These are phyloP conservation scores for Eubucco bourcierii DNA, from an alignment of 2,113 vertebrate species.

Conservation along the genomic window DNA sequence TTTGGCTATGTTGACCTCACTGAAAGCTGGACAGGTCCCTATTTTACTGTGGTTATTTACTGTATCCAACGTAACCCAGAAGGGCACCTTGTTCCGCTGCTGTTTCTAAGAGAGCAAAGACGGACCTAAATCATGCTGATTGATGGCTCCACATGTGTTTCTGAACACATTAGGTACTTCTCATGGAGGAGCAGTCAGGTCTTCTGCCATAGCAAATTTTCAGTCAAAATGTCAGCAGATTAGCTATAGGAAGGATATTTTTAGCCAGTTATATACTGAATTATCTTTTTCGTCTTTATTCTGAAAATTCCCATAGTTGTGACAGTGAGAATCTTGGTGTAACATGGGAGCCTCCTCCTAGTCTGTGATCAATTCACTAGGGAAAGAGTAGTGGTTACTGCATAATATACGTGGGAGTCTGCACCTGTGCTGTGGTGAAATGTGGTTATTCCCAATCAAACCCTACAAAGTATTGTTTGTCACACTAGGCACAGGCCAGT, in stretches of 20 bases:
- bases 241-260: not conserved
- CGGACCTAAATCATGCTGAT: not conserved
- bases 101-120: not conserved
- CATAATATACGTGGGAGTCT: not conserved
- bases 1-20: not conserved
- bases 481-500: conserved; percentile 22
- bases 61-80: not conserved
- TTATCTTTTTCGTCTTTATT: not conserved
- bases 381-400: not conserved
- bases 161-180: not conserved
- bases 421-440: conserved; percentile 14
- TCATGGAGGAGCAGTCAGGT: not conserved
- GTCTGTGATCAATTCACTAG: not conserved
- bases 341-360: not conserved
- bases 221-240: not conserved
- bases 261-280: not conserved
- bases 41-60: not conserved
- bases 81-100: not conserved
- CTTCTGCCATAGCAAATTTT: not conserved
- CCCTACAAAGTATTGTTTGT: not conserved
- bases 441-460: not conserved
- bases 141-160: not conserved
- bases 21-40: not conserved
- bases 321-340: not conserved
- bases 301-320: not conserved